Conservation (phyloP, 2,888 invertebrate species). For the Harpalus rufipes region DNA sequence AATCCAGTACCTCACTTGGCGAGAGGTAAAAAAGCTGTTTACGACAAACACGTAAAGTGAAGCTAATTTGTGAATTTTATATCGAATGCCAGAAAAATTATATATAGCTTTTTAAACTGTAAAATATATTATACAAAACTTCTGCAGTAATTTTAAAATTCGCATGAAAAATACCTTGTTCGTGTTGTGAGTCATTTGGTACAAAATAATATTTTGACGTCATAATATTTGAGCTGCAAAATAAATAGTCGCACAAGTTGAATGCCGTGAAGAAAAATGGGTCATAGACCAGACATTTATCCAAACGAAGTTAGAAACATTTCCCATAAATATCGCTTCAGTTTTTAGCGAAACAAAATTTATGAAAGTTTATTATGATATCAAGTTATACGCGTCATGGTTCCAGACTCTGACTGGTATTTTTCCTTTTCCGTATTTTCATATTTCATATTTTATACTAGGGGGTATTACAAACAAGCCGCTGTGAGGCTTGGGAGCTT, state of each 20-base stretch:
- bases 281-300: conserved; percentile 45
- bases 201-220: conserved; percentile 7
- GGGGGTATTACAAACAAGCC: conserved; percentile 41
- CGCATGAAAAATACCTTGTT: not conserved
- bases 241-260: conserved; percentile 25
- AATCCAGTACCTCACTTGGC: too few relatives aligned
- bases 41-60: too few relatives aligned
- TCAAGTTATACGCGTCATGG: conserved; percentile 49
- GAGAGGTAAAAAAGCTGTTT: too few relatives aligned
- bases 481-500: conserved; percentile 41
- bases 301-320: conserved; percentile 46
- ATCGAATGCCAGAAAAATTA: too few relatives aligned
- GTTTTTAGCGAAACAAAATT: conserved; percentile 44
- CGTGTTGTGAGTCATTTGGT: conserved; percentile 14
- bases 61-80: not conserved
- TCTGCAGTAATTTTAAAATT: conserved; percentile 21
- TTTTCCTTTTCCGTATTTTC: conserved; percentile 36
- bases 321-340: conserved; percentile 39
- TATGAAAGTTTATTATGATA: conserved; percentile 45
- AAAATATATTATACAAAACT: not conserved
- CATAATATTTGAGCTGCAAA: conserved; percentile 15
- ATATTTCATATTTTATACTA: conserved; percentile 54
- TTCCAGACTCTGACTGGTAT: conserved; percentile 23
- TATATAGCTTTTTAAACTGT: not conserved
- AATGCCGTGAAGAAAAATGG: conserved; percentile 15